phyloP scores from a whole-genome alignment of 2,113 vertebrate genomes.

The Mormyrus lacerda region DNA sequence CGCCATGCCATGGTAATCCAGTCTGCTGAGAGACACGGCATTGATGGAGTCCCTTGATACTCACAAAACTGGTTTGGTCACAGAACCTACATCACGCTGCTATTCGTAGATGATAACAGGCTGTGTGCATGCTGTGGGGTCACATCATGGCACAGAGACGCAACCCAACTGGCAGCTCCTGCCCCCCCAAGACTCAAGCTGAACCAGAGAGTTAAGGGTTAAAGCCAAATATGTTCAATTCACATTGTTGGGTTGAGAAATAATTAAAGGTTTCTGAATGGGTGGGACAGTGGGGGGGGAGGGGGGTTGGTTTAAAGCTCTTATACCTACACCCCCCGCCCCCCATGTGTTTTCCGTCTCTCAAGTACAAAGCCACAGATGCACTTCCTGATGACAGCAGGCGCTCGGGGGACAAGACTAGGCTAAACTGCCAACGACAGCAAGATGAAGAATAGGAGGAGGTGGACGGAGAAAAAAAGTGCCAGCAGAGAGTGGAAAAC shows the following conservation, averaged over 20 bases:
- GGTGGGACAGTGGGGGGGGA: neutral
- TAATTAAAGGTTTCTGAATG: neutral
- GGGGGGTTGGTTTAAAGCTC: neutral
- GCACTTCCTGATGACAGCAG: neutral
- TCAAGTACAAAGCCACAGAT: neutral
- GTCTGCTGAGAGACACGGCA: neutral
- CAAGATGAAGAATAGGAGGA: neutral
- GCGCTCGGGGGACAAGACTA: neutral
- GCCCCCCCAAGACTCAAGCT: neutral
- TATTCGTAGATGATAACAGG: neutral
- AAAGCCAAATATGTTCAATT: neutral
- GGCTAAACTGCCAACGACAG: neutral
- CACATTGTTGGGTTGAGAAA: neutral
- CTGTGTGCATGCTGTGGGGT: neutral
- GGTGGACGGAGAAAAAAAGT: neutral
- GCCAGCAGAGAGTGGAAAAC: neutral
- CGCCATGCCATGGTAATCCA: neutral
- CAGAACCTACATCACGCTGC: neutral
- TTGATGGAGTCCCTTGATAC: neutral
- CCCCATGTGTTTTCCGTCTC: neutral
- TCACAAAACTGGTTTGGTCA: neutral
- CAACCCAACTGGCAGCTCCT: neutral
- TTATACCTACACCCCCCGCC: neutral
- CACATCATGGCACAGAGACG: neutral
- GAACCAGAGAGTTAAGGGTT: neutral